Base-by-base conservation (phyloP, 2,797 vertebrate genomes). In the Bucorvus abyssinicus region DNA sequence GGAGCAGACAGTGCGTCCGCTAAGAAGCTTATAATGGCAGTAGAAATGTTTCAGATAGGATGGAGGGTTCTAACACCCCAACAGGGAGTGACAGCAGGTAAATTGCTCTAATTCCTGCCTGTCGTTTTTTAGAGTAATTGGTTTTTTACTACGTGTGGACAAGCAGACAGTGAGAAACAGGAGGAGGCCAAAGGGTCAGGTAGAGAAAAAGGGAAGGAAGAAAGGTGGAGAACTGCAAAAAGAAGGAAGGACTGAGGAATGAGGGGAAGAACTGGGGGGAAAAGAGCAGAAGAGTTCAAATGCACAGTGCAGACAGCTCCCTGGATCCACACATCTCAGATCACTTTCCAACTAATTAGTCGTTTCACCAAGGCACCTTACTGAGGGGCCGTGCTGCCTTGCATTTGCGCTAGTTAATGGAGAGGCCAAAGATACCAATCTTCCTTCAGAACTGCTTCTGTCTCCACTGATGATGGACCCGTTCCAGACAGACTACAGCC, bases 261-360 rank as follows among this genome's bases (percentile, higher is more conserved):
- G 22, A 75, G 44, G 14, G 14, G 8, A 91, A 87, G 24, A 92
- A 79, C 0, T 42, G 34, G 10, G 0, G 0, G 1, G 8, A 14
- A 5, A 44, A 82, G 30, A 36, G 20, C 12, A 67, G 17, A 38
- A 89, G 59, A 73, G n/a, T 26, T 30, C 2, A 53, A 4, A 53
- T 57, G 27, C 2, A 5, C 1, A 0, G 16, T 76, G 14, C 24
- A 55, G 44, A 23, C 6, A 83, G 2, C 14, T 57, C 11, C 12
- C 16, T 45, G 6, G 7, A 65, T 21, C 20, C 23, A 63, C 30
- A 59, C 22, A 17, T 44, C 30, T 81, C 61, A 59, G 7, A 4
- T 29, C 7, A 12, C 6, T 42, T 55, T 71, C 1, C 29, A 78
- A 34, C 5, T 29, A 42, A 67, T 10, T 1, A 45, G 13, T 16